These are phyloP conservation scores for Triplophysa rosa DNA, from an alignment of 2,113 vertebrate species.

Conservation along the genomic window DNA sequence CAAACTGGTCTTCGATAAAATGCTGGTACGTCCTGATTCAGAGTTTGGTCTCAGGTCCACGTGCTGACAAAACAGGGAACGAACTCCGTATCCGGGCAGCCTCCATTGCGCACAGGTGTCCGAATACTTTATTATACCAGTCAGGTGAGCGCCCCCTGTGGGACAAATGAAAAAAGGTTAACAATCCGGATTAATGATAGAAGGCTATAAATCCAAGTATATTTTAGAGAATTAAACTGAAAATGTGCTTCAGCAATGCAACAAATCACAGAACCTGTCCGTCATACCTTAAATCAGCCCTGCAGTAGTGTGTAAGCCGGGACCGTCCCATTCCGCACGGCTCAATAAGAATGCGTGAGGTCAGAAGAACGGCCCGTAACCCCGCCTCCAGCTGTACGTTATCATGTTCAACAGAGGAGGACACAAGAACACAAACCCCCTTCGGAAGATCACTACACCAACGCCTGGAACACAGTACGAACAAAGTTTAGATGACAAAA, in stretches of 20 bases:
- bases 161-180: not conserved
- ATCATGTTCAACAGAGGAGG: slow-evolving; percentile 80
- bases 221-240: not conserved
- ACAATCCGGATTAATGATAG: not conserved
- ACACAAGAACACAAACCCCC: slow-evolving; percentile 77
- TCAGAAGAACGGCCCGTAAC: slow-evolving; percentile 77
- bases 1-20: slow-evolving; percentile 7
- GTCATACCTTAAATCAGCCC: slow-evolving; percentile 81
- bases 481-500: not conserved
- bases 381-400: slow-evolving; percentile 72
- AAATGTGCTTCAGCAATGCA: not conserved
- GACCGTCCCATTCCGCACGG: slow-evolving; percentile 76
- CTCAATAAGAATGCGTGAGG: slow-evolving; percentile 82
- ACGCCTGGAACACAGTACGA: slow-evolving; percentile 63
- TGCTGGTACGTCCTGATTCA: slow-evolving; percentile 47
- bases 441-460: slow-evolving; percentile 77
- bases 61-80: slow-evolving; percentile 71
- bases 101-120: slow-evolving; percentile 84
- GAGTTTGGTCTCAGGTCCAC: slow-evolving; percentile 77
- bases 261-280: not conserved
- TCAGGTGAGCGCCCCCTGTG: slow-evolving; percentile 85
- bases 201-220: not conserved
- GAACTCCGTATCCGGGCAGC: slow-evolving; percentile 83
- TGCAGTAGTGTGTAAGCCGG: slow-evolving; percentile 81
- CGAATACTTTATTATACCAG: slow-evolving; percentile 88